A percentile compares a stretch with the other conserved stretches of the same genome.
Conservation (phyloP, 2,113 vertebrate species). For the Pardalotus punctatus region DNA sequence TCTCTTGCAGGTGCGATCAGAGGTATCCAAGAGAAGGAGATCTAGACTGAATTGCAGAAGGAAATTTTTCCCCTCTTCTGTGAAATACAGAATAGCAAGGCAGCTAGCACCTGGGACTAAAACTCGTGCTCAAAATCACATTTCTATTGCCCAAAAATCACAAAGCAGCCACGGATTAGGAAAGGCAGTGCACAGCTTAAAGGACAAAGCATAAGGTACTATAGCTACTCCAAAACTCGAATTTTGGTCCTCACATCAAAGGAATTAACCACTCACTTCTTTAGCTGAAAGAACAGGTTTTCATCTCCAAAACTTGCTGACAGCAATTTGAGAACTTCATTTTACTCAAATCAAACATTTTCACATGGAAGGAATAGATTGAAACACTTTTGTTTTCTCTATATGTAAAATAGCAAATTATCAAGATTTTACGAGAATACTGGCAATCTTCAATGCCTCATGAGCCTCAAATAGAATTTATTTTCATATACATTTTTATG, state of each 20-base stretch:
- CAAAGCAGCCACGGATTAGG: background rate
- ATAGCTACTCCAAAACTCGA: background rate
- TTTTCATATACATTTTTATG: background rate
- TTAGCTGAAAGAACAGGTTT: background rate
- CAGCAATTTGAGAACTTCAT: background rate
- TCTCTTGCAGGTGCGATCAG: background rate
- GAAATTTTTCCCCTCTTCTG: background rate
- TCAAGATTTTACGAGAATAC: background rate
- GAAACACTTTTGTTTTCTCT: background rate
- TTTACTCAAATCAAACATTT: background rate
- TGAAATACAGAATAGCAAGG: background rate
- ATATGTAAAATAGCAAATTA: background rate
- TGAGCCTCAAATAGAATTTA: background rate
- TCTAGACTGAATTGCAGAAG: background rate
- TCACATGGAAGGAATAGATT: background rate
- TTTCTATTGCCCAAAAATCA: background rate
- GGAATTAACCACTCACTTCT: background rate
- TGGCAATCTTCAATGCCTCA: background rate
- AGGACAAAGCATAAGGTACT: background rate
- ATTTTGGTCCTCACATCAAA: background rate
- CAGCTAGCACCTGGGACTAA: background rate
- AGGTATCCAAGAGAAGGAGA: background rate
- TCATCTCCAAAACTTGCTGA: background rate
- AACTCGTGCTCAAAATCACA: background rate
- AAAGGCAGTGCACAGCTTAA: background rate